Base-by-base conservation (phyloP, 30 jellyfish, hydroid and myxozoan genomes). In the Aurelia aurita complex sp. Pacific region DNA sequence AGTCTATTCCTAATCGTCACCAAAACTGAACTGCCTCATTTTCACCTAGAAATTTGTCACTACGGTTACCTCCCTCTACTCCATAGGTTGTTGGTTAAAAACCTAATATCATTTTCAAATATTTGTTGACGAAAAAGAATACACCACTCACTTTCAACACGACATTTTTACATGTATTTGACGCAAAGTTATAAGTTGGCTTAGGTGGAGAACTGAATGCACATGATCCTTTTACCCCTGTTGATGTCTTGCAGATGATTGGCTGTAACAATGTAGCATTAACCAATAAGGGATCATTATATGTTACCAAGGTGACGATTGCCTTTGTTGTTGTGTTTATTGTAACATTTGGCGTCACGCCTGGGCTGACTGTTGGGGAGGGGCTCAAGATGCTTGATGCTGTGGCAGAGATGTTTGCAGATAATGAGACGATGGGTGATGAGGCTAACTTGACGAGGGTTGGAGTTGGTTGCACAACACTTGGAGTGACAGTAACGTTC, bases 171-270 rank as follows among this genome's bases (percentile, higher is more conserved):
- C 98, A 94, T 5, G 66, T 76, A 18, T 82, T 79, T 4, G 85
- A 60, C 36, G 55, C 54, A 54, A 75, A 81, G 65, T 94, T 91
- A 73, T 62, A 94, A 5, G 91, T 57, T 16, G 98, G 98, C 60
- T 50, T 46, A 12, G 97, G 94, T 16, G 92, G 94, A 16, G 89
- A 0, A 5, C 66, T 64, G 88, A 89, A 88, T 6, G 94, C 36
- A 71, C 98, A 94, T 14, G 88, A 53, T 50, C 91, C 91, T 64
- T 42, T 60, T 16, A 85, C 72, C 74, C 98, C 98, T 33, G 83
- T 17, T 35, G 80, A 38, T n/a, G 87, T 12, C 70, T 54, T 66
- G 59, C 98, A 94, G 7, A 73, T 64, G 19, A 94, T 6, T 65
- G 98, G 98, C 85, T 68, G 85, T 36, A 9, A 36, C 83, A 88